phyloP scores from a whole-genome alignment of 2,888 invertebrate species.

The Torymus auratus region DNA sequence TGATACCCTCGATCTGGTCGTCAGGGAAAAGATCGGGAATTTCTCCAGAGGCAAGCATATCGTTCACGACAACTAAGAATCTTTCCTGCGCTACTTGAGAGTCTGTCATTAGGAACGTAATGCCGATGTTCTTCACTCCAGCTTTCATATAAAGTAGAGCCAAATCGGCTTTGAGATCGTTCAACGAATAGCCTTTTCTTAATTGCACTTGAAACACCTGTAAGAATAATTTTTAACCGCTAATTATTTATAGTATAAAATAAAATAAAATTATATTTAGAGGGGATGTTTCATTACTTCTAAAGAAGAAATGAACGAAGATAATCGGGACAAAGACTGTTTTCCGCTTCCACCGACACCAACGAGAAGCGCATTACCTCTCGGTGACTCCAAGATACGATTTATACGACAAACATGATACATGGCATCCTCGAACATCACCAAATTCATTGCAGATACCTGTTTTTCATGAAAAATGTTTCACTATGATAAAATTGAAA shows the following conservation, averaged over 20 bases:
- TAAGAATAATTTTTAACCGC: too few relatives aligned
- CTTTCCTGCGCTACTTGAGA: conserved; percentile 94
- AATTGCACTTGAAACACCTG: conserved; percentile 93
- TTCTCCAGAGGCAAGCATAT: conserved; percentile 95
- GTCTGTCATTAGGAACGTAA: conserved; percentile 95
- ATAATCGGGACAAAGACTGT: conserved; percentile 91
- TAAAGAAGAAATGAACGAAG: conserved; percentile 92
- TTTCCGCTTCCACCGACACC: conserved; percentile 98
- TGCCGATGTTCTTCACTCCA: conserved; percentile 90
- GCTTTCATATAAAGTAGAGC: conserved; percentile 90
- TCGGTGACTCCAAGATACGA: conserved; percentile 92
- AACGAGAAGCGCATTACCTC: conserved; percentile 93
- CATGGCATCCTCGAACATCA: conserved; percentile 97
- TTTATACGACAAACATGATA: conserved; percentile 94
- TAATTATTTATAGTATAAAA: neutral
- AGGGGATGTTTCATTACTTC: conserved; percentile 78
- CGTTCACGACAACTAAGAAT: conserved; percentile 94
- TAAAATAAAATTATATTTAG: neutral
- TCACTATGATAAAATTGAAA: conserved; percentile 4
- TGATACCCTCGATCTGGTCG: conserved; percentile 92
- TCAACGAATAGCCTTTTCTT: conserved; percentile 90
- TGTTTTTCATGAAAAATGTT: conserved; percentile 49
- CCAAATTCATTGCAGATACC: conserved; percentile 93
- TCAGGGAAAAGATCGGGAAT: conserved; percentile 93
- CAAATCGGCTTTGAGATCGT: conserved; percentile 86